phyloP scores from a whole-genome alignment of 2,888 invertebrate genomes.

The Sthenelais limicola region DNA sequence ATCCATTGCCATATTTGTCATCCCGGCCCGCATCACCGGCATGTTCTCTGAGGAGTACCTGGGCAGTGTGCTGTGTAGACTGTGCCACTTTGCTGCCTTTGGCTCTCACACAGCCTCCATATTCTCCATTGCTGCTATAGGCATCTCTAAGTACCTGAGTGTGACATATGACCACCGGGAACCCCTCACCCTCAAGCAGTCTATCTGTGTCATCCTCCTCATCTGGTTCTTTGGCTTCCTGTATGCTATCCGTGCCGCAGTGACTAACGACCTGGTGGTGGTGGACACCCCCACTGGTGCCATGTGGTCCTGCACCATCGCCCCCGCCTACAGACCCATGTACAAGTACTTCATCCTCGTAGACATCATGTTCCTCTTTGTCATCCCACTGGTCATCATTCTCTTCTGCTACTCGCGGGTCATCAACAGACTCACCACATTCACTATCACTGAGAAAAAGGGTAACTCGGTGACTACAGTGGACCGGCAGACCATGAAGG shows the following conservation, averaged over 20 bases:
- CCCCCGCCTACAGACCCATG: background rate
- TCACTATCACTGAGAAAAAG: background rate
- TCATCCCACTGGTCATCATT: constrained; percentile 37
- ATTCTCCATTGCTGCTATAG: constrained; percentile 37
- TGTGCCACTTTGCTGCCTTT: constrained; percentile 41
- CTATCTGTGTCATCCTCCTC: background rate
- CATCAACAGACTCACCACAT: background rate
- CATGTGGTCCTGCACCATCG: constrained; percentile 34
- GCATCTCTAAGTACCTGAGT: constrained; percentile 35
- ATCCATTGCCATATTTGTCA: constrained; percentile 42
- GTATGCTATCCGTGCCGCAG: constrained; percentile 39
- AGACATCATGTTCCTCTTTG: constrained; percentile 37
- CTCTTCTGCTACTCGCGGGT: constrained; percentile 40
- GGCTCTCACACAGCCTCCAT: constrained; percentile 33
- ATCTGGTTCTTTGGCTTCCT: constrained; percentile 38
- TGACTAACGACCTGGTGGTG: constrained; percentile 26
- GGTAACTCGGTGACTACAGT: background rate
- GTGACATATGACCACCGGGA: constrained; percentile 1
- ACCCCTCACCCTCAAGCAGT: constrained; percentile 7
- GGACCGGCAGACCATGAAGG: constrained; percentile 12
- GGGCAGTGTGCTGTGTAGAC: constrained; percentile 40
- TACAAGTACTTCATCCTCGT: constrained; percentile 36
- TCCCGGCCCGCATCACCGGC: constrained; percentile 43
- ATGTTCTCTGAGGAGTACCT: constrained; percentile 43
- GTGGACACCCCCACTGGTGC: background rate